Evolutionary conservation across 1,140 invertebrate genomes (phyloP).

Genomic region (Megathymus violae): DNA sequence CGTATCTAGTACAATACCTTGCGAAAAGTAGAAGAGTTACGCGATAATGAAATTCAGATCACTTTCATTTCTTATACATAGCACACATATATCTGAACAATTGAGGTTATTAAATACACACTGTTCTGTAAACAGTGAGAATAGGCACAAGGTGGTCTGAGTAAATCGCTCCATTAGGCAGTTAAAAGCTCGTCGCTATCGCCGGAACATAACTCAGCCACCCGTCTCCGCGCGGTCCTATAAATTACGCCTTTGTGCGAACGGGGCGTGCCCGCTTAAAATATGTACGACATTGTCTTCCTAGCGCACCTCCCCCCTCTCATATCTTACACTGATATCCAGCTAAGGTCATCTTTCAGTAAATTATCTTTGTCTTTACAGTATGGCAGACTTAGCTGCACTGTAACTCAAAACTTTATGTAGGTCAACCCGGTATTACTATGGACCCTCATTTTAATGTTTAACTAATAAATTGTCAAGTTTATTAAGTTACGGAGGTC

Average conservation of each 20-base stretch:
- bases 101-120: constrained; percentile 42
- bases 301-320: constrained; percentile 62
- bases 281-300: constrained; percentile 81
- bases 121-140: constrained; percentile 43
- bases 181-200: constrained; percentile 83
- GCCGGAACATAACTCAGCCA: constrained; percentile 77
- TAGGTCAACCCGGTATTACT: constrained; percentile 46
- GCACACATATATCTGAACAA: constrained; percentile 37
- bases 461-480: constrained; percentile 6
- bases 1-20: constrained; percentile 7
- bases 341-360: constrained; percentile 58
- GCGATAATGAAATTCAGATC: too few species aligned
- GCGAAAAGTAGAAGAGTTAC: not conserved
- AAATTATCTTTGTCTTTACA: constrained; percentile 63
- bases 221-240: constrained; percentile 79
- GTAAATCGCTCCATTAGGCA: constrained; percentile 82
- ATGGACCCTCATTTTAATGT: constrained; percentile 7
- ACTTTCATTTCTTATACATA: too few species aligned
- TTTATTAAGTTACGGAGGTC: constrained; percentile 3
- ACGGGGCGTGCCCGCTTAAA: constrained; percentile 76
- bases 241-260: constrained; percentile 81
- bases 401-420: constrained; percentile 47
- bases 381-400: constrained; percentile 40
- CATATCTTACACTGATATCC: constrained; percentile 70
- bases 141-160: constrained; percentile 68